phyloP scores from a whole-genome alignment of 2,797 vertebrate species.

The Tamandua tetradactyla region DNA sequence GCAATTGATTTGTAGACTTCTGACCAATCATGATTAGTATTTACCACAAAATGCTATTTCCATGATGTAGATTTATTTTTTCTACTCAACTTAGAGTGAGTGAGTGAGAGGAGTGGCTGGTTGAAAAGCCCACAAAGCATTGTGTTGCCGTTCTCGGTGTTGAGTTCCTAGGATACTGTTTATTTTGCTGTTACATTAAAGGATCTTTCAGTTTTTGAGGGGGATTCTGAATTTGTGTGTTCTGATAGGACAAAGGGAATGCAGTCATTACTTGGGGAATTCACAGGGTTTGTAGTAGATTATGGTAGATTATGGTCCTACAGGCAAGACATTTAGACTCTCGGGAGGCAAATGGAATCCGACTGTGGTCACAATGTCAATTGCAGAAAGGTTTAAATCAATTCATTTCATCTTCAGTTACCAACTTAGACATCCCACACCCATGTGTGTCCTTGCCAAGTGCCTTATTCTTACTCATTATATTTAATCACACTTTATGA shows the following conservation, averaged over 20 bases:
- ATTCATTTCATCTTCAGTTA: constrained; percentile 48
- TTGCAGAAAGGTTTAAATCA: constrained; percentile 50
- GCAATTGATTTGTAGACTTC: neutral
- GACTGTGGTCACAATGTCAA: constrained; percentile 45
- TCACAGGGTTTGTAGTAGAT: constrained; percentile 58
- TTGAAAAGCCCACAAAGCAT: neutral
- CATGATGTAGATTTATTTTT: neutral
- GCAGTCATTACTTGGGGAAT: constrained; percentile 54
- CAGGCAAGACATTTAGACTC: neutral
- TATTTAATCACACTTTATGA: neutral
- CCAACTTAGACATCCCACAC: neutral
- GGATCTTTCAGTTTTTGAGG: neutral
- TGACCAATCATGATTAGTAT: neutral
- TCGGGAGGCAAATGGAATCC: constrained; percentile 45
- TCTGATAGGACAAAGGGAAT: neutral
- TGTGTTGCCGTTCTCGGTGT: neutral
- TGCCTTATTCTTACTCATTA: neutral
- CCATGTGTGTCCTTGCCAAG: neutral
- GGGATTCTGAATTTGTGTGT: constrained; percentile 3
- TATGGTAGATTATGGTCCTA: constrained; percentile 68
- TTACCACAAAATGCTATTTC: neutral
- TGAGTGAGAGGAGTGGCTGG: neutral
- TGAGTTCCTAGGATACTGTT: neutral
- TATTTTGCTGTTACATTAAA: neutral
- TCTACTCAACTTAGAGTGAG: neutral